Base-by-base conservation (phyloP, 2,113 vertebrate species). In the Furnarius figulus region DNA sequence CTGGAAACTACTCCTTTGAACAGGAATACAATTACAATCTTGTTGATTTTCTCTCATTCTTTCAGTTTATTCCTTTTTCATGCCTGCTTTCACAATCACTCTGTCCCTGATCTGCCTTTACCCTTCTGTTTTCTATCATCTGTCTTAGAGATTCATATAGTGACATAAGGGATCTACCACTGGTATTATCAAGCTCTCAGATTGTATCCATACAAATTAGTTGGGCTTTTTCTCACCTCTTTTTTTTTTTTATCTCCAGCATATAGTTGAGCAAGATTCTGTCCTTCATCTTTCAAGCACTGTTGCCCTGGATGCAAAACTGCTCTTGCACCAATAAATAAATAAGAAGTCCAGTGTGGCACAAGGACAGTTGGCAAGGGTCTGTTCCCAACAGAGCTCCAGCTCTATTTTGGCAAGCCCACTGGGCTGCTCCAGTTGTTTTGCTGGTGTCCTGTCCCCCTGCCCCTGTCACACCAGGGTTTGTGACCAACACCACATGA, bases 61-160 rank as follows among this genome's bases (percentile, higher is more conserved):
- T 65, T 28, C n/a, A 0, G 0, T 78, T 58, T 49, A 22, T 33
- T 35, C 9, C 40, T 82, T 85, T 50, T 63, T 55, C 17, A 40
- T 31, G 6, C 47, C 19, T 52, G 40, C 49, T 67, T 15, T 67
- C 39, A 39, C 9, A 25, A 77, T 30, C 19, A 25, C n/a, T 44
- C 52, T 35, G 23, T 23, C 56, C 39, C 47, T 49, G 23, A 74
- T 28, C 17, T 12, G 8, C 18, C n/a, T 70, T 39, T 12, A 59
- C 14, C 19, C 19, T 42, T 59, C 39, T 53, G 33, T 39, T 56
- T 75, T 62, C 46, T 59, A 9, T 56, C 30, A 46, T 30, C 20
- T 42, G 10, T 22, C 5, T 24, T 44, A 33, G 0, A 35, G 9
- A 53, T 25, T 20, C 33, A 22, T 9, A 16, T 0, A 11, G 30